A percentile compares a stretch with the other conserved stretches of the same genome.
Evolutionary conservation across 2,113 vertebrate species (phyloP).

Genomic region (Sander vitreus): DNA sequence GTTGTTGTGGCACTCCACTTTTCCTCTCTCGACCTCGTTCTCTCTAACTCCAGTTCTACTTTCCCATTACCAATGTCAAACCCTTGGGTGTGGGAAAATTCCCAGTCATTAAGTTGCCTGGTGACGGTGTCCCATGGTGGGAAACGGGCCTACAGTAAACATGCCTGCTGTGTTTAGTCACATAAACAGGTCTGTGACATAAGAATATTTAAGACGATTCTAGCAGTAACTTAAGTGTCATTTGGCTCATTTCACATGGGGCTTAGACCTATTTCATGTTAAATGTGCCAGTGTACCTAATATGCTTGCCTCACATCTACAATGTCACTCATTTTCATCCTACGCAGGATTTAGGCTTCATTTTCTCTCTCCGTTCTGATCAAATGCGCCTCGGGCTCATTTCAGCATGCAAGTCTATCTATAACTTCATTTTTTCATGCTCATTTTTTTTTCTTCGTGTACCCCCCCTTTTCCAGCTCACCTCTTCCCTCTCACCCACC

Average conservation of each 20-base stretch:
- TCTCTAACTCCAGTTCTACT: slow-evolving; percentile 28
- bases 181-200: neutral
- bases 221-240: slow-evolving; percentile 9
- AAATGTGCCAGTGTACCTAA: slow-evolving; percentile 9
- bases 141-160: slow-evolving; percentile 55
- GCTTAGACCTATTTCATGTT: neutral
- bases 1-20: slow-evolving; percentile 40
- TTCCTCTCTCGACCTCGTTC: neutral
- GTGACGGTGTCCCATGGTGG: slow-evolving; percentile 66
- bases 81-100: slow-evolving; percentile 66
- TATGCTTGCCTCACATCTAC: slow-evolving; percentile 29
- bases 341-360: slow-evolving; percentile 36
- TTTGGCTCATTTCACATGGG: slow-evolving; percentile 1
- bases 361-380: slow-evolving; percentile 58
- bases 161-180: slow-evolving; percentile 38
- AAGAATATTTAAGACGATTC: neutral
- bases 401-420: slow-evolving; percentile 49
- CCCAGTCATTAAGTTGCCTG: slow-evolving; percentile 54
- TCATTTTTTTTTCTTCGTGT: neutral
- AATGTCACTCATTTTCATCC: slow-evolving; percentile 42
- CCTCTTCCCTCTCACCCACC: slow-evolving; percentile 35
- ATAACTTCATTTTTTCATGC: slow-evolving; percentile 52
- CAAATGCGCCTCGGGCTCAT: slow-evolving; percentile 43
- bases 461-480: slow-evolving; percentile 11
- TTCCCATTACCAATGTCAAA: slow-evolving; percentile 71